A percentile compares a stretch with the other conserved stretches of the same genome.
Conservation (phyloP, 1,140 invertebrate genomes). For the Delia radicum region DNA sequence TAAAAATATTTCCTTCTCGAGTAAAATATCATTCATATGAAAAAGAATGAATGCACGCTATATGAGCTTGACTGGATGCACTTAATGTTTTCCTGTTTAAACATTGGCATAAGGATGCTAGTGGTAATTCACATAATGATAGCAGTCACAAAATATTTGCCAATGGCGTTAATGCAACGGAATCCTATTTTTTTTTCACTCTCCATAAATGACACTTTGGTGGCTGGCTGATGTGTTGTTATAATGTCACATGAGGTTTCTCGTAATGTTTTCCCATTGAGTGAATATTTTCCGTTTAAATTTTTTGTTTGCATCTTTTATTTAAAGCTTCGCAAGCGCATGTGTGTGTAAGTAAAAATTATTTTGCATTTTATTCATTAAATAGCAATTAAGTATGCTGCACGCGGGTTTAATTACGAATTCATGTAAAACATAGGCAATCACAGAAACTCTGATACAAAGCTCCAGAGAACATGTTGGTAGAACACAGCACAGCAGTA, state of each 20-base stretch:
- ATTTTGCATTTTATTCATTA: slow-evolving; percentile 17
- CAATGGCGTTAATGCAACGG: not conserved
- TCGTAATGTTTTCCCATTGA: not conserved
- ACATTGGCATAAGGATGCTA: not conserved
- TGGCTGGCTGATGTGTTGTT: not conserved
- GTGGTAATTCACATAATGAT: not conserved
- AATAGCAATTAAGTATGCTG: slow-evolving; percentile 22
- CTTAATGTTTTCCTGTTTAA: not conserved
- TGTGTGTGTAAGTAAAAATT: not conserved
- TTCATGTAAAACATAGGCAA: not conserved
- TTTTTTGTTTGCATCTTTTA: not conserved
- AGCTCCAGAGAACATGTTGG: not conserved
- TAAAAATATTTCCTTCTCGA: not conserved
- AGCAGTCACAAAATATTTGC: not conserved
- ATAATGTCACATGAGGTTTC: not conserved
- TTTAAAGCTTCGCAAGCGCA: not conserved
- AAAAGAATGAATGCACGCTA: not conserved
- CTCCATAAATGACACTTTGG: not conserved
- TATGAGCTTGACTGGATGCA: not conserved
- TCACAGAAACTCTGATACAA: too few relatives aligned
- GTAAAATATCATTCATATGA: too few relatives aligned
- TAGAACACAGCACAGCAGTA: not conserved
- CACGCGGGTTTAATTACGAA: slow-evolving; percentile 18
- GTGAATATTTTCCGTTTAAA: not conserved
- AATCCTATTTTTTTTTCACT: not conserved